phyloP scores from a whole-genome alignment of 2,888 invertebrate species.

The Criorhina ranunculi region DNA sequence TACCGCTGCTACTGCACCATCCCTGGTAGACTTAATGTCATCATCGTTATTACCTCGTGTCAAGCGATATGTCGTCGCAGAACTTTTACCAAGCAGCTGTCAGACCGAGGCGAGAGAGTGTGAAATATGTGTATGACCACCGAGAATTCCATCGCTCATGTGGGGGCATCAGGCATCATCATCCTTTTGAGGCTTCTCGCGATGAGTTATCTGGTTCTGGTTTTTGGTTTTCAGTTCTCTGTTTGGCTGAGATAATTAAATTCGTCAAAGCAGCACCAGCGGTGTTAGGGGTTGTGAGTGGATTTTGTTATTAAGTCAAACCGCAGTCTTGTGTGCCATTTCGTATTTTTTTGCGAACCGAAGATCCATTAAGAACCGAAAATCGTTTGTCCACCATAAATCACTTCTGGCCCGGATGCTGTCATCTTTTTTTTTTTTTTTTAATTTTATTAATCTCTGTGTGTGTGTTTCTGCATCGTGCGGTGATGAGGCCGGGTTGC shows the following conservation, averaged over 20 bases:
- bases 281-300: slow-evolving; percentile 38
- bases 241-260: slow-evolving; percentile 68
- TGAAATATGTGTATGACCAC: slow-evolving; percentile 74
- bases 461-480: slow-evolving; percentile 6
- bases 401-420: slow-evolving; percentile 74
- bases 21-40: slow-evolving; percentile 71
- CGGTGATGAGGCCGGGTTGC: slow-evolving; percentile 37
- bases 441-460: slow-evolving; percentile 72
- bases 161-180: slow-evolving; percentile 16
- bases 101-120: slow-evolving; percentile 46
- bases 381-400: slow-evolving; percentile 76
- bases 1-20: slow-evolving; percentile 10
- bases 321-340: slow-evolving; percentile 32
- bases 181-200: slow-evolving; percentile 7
- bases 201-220: slow-evolving; percentile 33
- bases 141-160: slow-evolving; percentile 49
- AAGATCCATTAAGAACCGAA: slow-evolving; percentile 68
- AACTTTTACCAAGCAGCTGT: slow-evolving; percentile 63
- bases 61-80: slow-evolving; percentile 69
- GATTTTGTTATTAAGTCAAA: slow-evolving; percentile 68
- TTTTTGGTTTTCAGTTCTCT: slow-evolving; percentile 1
- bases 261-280: slow-evolving; percentile 58
- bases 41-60: slow-evolving; percentile 75
- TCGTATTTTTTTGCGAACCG: slow-evolving; percentile 4
- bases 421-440: slow-evolving; percentile 69